These are phyloP conservation scores for Glossophaga mutica DNA, from an alignment of 2,797 vertebrate species.

Conservation along the genomic window DNA sequence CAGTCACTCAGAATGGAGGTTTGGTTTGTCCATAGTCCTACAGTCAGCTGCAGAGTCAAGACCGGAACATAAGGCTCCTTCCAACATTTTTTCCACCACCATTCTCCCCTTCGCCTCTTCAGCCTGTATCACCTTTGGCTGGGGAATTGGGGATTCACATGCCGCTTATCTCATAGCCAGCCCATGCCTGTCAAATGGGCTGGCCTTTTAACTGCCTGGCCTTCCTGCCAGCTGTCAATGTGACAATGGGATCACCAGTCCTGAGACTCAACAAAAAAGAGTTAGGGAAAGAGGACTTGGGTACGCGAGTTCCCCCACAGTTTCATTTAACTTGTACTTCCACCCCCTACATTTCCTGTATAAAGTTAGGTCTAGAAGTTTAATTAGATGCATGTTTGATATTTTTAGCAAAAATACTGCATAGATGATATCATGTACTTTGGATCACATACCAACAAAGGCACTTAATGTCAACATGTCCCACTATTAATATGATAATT, in stretches of 20 bases:
- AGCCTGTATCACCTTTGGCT: background rate
- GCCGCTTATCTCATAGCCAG: background rate
- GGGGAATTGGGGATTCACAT: background rate
- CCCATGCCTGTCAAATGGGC: background rate
- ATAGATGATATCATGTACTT: background rate
- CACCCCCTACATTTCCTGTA: background rate
- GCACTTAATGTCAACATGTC: background rate
- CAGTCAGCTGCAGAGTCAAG: background rate
- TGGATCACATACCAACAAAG: background rate
- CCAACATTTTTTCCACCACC: background rate
- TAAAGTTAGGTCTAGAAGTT: background rate
- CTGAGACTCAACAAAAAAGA: background rate
- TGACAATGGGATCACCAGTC: background rate
- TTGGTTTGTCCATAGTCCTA: background rate
- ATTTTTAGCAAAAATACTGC: background rate
- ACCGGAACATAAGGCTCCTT: background rate
- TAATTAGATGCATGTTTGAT: background rate
- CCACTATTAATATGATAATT: background rate
- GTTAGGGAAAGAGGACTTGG: background rate
- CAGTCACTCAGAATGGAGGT: background rate
- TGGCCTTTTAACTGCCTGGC: background rate
- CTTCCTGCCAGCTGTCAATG: background rate
- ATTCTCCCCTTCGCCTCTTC: background rate
- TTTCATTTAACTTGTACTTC: background rate
- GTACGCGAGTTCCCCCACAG: background rate